Conservation (phyloP, 2,797 vertebrate species). For the Benthosema pterotum region DNA sequence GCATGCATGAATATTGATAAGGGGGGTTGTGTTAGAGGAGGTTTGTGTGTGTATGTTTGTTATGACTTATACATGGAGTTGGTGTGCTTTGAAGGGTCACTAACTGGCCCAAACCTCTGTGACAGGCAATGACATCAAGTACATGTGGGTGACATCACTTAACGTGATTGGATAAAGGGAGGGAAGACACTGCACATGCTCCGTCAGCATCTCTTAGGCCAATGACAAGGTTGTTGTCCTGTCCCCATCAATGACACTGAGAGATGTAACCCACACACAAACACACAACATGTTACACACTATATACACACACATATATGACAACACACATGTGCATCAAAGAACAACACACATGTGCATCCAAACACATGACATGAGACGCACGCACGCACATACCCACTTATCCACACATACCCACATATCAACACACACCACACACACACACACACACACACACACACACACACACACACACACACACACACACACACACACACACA, state of each 20-base stretch:
- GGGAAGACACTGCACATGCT: conserved; percentile 13
- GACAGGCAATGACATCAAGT: conserved; percentile 46
- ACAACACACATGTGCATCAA: not conserved
- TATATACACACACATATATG: not conserved
- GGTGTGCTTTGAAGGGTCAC: conserved; percentile 9
- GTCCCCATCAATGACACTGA: conserved; percentile 25
- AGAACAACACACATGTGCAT: not conserved
- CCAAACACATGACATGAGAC: not conserved
- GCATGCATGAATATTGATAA: conserved; percentile 3
- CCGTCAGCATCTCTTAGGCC: conserved; percentile 19
- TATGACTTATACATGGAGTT: not conserved
- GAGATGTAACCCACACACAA: conserved; percentile 12
- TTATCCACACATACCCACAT: not conserved
- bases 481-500: not conserved
- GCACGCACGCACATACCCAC: not conserved
- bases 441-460: conserved; percentile 12
- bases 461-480: not conserved
- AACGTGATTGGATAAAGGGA: conserved; percentile 49
- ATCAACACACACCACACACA: conserved; percentile 1
- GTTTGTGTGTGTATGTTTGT: not conserved
- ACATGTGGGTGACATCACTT: conserved; percentile 57
- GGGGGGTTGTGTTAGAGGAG: not conserved
- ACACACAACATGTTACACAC: not conserved
- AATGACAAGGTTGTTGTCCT: conserved; percentile 28
- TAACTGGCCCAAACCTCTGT: conserved; percentile 26